phyloP scores from a whole-genome alignment of 2,888 invertebrate species.

The Brachypterus glaber region DNA sequence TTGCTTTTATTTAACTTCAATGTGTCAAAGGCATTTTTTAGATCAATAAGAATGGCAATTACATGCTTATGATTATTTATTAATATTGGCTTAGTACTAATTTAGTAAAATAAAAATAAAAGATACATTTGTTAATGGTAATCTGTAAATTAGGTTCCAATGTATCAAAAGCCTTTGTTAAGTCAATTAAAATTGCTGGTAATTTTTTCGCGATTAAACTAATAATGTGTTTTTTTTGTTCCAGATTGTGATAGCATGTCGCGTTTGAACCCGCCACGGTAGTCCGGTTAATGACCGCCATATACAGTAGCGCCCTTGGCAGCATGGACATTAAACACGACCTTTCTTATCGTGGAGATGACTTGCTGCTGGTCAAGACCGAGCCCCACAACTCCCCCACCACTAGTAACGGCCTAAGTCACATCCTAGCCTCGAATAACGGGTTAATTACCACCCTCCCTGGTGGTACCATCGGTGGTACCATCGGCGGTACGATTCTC shows the following conservation, averaged over 20 bases:
- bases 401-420: slow-evolving; percentile 23
- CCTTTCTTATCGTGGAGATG: slow-evolving; percentile 49
- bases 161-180: too few species aligned
- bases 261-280: slow-evolving; percentile 28
- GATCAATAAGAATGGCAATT: too few species aligned
- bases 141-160: too few species aligned
- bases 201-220: too few species aligned
- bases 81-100: too few species aligned
- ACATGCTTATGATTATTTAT: too few species aligned
- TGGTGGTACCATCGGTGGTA: slow-evolving; percentile 42
- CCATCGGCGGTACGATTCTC: too few species aligned
- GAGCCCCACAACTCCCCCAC: slow-evolving; percentile 37
- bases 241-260: slow-evolving; percentile 37
- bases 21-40: too few species aligned
- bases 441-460: slow-evolving; percentile 32
- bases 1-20: too few species aligned
- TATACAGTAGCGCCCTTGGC: slow-evolving; percentile 24
- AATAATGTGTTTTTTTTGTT: slow-evolving; percentile 21
- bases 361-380: slow-evolving; percentile 43
- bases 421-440: slow-evolving; percentile 25
- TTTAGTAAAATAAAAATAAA: too few species aligned
- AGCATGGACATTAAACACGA: slow-evolving; percentile 57
- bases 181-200: too few species aligned
- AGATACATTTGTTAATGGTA: too few species aligned
- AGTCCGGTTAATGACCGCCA: slow-evolving; percentile 30